Evolutionary conservation across 1,140 invertebrate species (phyloP), one percentile per base, ranked within the genome.

Genomic region (Drosophila malerkotliana): DNA sequence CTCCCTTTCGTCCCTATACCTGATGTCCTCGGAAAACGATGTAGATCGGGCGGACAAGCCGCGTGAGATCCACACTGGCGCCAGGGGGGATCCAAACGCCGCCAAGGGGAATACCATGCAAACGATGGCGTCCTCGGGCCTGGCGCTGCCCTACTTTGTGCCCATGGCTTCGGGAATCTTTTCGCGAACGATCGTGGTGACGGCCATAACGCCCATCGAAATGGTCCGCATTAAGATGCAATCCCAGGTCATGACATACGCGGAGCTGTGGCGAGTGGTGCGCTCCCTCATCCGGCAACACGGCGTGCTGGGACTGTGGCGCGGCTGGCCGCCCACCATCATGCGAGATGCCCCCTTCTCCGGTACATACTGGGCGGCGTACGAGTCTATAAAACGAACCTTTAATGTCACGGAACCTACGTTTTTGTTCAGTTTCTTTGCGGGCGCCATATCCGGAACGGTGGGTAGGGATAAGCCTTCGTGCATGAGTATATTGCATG

Each of bases 151-250:
- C 5, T 92, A 94, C 55, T 96, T 95, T 94, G 95, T 97, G 79
- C 96, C 96, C 6, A 90, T 97, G 72, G 52, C 96, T 41, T 94
- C 98, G 45, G 98, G 98, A 26, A 94, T 94, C 14, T 93, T 94
- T 45, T 98, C 98, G 10, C 94, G 98, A 92, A 93, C 95, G 12
- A 94, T 95, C 91, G 96, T 98, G 15, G 98, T 97, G 0, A 96
- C 96, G 8, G 89, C 97, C 72, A 97, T 99, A 9, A 98, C 96
- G 91, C 99, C 99, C 8, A 92, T 99, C 68, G 99, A 99, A 93
- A 94, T 99, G 82, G 95, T 99, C 45, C 94, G 98, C 89, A 99
- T 98, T 1, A 99, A 99, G 94, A 98, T 99, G 97, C 99, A 99
- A 91, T 99, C 98, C 0, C 95, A 97, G 87, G 96, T 95, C 91